These are phyloP conservation scores for Liodrosophila aerea DNA, from an alignment of 2,888 invertebrate genomes.

Conservation along the genomic window DNA sequence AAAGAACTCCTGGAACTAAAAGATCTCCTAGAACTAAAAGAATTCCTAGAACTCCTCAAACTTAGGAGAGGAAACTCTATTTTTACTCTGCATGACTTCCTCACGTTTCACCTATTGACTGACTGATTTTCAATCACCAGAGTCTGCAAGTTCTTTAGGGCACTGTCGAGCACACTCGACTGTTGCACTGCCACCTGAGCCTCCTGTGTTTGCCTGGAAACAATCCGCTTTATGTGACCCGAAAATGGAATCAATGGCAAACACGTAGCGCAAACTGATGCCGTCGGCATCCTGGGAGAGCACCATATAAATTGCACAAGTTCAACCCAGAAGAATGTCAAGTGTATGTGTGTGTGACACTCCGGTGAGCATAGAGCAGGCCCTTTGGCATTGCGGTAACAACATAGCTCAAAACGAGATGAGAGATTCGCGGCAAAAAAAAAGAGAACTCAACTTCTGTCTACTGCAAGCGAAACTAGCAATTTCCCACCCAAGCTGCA, in stretches of 20 bases:
- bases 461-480: constrained; percentile 14
- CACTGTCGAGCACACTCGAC: constrained; percentile 4
- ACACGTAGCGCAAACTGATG: constrained; percentile 21
- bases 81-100: too few species aligned
- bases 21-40: too few species aligned
- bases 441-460: too few species aligned
- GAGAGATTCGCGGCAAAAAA: constrained; percentile 7
- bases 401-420: constrained; percentile 13
- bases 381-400: constrained; percentile 18
- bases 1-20: too few species aligned
- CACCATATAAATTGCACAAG: constrained; percentile 32
- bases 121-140: too few species aligned
- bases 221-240: constrained; percentile 16
- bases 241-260: constrained; percentile 44
- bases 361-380: neutral
- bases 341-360: constrained; percentile 14
- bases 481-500: constrained; percentile 3
- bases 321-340: constrained; percentile 36
- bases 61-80: too few species aligned
- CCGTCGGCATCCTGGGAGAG: constrained; percentile 4
- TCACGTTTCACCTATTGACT: too few species aligned
- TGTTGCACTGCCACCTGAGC: neutral
- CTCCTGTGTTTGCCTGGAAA: constrained; percentile 1
- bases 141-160: too few species aligned
- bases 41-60: too few species aligned